Evolutionary conservation across 2,888 invertebrate genomes (phyloP).

Genomic region (Drosophila antonietae): DNA sequence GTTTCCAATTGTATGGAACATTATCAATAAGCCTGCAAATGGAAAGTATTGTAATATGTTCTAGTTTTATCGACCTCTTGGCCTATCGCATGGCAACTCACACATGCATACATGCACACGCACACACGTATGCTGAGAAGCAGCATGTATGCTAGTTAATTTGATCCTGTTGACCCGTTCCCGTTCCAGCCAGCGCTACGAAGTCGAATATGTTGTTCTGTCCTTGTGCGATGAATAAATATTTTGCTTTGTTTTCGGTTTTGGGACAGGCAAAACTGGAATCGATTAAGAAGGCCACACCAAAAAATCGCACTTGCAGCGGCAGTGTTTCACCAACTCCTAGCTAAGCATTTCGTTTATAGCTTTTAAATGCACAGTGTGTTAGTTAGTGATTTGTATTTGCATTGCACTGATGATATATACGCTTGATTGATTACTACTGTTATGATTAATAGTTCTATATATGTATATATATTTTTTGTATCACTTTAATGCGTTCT

Average conservation of each 20-base stretch:
- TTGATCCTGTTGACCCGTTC: background rate
- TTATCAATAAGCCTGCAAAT: conserved; percentile 27
- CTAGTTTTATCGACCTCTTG: conserved; percentile 44
- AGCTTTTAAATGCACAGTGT: conserved; percentile 27
- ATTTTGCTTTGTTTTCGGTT: conserved; percentile 21
- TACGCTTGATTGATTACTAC: conserved; percentile 6
- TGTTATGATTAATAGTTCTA: conserved; percentile 27
- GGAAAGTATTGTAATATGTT: background rate
- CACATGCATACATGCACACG: conserved; percentile 16
- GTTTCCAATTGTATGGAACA: conserved; percentile 2
- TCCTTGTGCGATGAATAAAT: conserved; percentile 14
- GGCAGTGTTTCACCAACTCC: conserved; percentile 48
- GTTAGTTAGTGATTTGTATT: background rate
- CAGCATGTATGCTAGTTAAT: conserved; percentile 8
- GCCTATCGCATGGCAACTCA: conserved; percentile 20
- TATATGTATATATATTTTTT: conserved; percentile 7
- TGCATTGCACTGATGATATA: conserved; percentile 9
- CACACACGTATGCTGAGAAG: background rate
- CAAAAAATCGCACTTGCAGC: conserved; percentile 29
- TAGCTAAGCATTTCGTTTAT: conserved; percentile 37
- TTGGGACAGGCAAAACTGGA: conserved; percentile 18
- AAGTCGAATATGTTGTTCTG: conserved; percentile 16
- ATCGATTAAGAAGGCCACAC: conserved; percentile 56
- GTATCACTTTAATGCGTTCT: conserved; percentile 29
- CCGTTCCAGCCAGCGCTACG: conserved; percentile 1